Evolutionary conservation across 1,140 invertebrate genomes (phyloP).

Genomic region (Drosophila suzukii): DNA sequence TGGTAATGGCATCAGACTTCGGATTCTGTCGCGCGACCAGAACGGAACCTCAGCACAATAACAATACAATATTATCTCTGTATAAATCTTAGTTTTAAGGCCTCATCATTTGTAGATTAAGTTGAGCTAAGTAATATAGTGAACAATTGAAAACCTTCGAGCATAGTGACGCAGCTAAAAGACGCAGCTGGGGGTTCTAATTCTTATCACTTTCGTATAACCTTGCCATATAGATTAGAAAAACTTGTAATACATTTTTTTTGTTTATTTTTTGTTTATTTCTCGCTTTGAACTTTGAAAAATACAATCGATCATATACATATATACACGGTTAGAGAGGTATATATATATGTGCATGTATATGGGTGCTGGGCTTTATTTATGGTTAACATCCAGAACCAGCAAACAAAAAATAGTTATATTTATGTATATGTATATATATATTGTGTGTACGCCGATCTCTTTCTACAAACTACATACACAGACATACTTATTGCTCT

Average conservation of each 20-base stretch:
- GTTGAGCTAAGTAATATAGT: background rate
- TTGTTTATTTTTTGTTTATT: conserved; percentile 43
- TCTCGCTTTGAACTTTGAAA: conserved; percentile 68
- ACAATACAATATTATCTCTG: background rate
- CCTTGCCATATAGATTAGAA: conserved; percentile 15
- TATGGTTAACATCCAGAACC: conserved; percentile 46
- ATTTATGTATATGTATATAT: conserved; percentile 34
- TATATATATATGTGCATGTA: conserved; percentile 33
- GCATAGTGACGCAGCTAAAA: conserved; percentile 5
- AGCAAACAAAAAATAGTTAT: conserved; percentile 46
- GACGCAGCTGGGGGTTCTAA: background rate
- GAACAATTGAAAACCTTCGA: background rate
- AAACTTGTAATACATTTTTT: background rate
- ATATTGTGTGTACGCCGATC: conserved; percentile 17
- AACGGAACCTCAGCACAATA: background rate
- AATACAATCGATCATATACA: conserved; percentile 62
- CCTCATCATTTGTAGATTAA: background rate
- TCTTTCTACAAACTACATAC: conserved; percentile 21
- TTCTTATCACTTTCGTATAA: conserved; percentile 5
- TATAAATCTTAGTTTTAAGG: background rate
- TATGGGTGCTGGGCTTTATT: conserved; percentile 17
- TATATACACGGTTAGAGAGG: conserved; percentile 39
- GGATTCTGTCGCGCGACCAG: conserved; percentile 58
- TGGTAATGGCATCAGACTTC: conserved; percentile 82
- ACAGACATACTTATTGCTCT: conserved; percentile 62